These are phyloP conservation scores for Lordiphosa mommai DNA, from an alignment of 1,140 invertebrate species.

Conservation along the genomic window DNA sequence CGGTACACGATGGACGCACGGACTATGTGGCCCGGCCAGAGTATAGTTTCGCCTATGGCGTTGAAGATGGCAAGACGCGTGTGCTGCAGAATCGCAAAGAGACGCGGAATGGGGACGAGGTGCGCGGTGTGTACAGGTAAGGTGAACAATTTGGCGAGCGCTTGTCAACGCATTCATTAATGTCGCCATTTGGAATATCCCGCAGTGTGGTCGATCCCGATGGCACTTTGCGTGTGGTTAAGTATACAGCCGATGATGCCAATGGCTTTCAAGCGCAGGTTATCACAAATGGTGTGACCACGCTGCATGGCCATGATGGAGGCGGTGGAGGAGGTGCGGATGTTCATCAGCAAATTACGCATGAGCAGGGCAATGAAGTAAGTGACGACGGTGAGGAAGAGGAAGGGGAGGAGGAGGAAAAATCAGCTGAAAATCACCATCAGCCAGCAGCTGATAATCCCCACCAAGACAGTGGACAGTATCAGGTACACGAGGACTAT, in stretches of 20 bases:
- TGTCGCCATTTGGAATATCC: constrained; percentile 11
- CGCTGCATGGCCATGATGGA: constrained; percentile 60
- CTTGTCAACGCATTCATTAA: constrained; percentile 50
- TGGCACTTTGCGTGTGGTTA: constrained; percentile 80
- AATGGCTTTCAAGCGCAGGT: constrained; percentile 82
- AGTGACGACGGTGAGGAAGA: constrained; percentile 12
- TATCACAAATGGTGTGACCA: constrained; percentile 67
- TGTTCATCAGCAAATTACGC: constrained; percentile 39
- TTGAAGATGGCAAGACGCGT: constrained; percentile 85
- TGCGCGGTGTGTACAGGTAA: constrained; percentile 85
- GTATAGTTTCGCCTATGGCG: constrained; percentile 86
- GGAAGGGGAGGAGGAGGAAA: constrained; percentile 1
- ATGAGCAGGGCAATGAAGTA: constrained; percentile 23
- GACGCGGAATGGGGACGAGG: constrained; percentile 85
- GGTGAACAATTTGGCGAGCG: constrained; percentile 19
- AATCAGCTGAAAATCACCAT: neutral
- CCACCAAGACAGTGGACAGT: constrained; percentile 26
- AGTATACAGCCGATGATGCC: constrained; percentile 81
- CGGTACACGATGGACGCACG: constrained; percentile 81
- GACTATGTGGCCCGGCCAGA: constrained; percentile 85
- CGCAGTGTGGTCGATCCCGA: constrained; percentile 80
- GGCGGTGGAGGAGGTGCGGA: constrained; percentile 4
- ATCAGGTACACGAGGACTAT: constrained; percentile 56
- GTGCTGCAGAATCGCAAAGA: constrained; percentile 86
- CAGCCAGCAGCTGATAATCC: neutral